Evolutionary conservation across 2,888 invertebrate species (phyloP), one percentile per base, ranked within the genome.

Genomic region (Augochlorella aurata): DNA sequence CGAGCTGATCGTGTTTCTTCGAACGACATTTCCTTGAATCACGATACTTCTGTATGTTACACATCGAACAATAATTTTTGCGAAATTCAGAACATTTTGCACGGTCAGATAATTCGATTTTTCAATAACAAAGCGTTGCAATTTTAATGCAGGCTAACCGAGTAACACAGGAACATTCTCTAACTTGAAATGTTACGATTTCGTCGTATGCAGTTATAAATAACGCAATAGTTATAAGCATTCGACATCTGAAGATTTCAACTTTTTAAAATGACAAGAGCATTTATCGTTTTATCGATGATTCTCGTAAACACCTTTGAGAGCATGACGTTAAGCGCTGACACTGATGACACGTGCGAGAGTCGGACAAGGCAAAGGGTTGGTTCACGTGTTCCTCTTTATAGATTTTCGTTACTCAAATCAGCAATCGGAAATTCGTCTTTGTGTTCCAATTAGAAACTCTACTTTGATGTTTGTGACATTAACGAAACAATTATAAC

Each of bases 1-100:
- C 47, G 29, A 21, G 50, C 2, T n/a, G 44, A 9, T 54, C 38
- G 29, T 14, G 29, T 63, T 72, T 29, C n/a, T 18, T 52, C 65
- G 24, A 63, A 21, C 50, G 44, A 80, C 67, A 24, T 67, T 79
- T 73, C 61, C 67, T 24, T 12, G 72, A 67, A 77, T 44, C 29
- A 24, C 29, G n/a, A 52, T 47, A 24, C 24, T 21, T 1, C 21
- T 38, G 49, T 5, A 2, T 29, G 24, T 24, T 47, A 21, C 29
- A 24, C 24, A 16, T 29, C 24, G 4, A 21, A 50, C n/a, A 18
- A 45, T 65, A 0, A 21, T 10, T 21, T 49, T 16, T 2, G 10
- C 0, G 21, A 50, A 18, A 29, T 21, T 9, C 14, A 12, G 5
- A 24, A 24, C 12, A 24, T 24, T 12, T 12, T 2, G 1, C 10